Evolutionary conservation across 2,797 vertebrate species (phyloP), one percentile per base, ranked within the genome.

Genomic region (Sternarchorhynchus goeldii): DNA sequence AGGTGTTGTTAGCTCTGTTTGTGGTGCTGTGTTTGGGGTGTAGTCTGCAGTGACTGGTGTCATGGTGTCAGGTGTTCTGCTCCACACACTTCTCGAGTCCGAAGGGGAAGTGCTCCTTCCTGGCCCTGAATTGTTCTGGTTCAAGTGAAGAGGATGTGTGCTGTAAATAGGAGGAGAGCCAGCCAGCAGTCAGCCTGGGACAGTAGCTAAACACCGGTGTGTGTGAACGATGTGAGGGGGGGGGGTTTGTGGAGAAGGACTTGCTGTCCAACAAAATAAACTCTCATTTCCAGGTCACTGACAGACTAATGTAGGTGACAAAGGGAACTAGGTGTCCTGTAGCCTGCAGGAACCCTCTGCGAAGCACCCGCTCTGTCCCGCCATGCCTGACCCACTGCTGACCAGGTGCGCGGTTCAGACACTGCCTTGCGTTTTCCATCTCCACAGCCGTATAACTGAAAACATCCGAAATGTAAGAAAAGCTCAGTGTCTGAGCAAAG

Each of bases 141-240:
- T 90, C 90, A 88, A 89, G 86, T 90, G 90, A 91, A 91, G 91
- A 77, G 89, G 88, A 92, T 88, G 88, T 78, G 76, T 84, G 60
- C 20, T 63, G 75, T 90, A 92, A 92, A 91, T 87, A 92, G 60
- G 84, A 59, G 68, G 83, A 83, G 82, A 71, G 77, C 55, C 32
- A 73, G 71, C 69, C 58, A 77, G 78, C n/a, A 39, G 68, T 56
- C 72, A 86, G 85, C 85, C 84, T 86, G 86, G 88, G 86, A 88
- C 82, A 85, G 87, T 88, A 87, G 87, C 82, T 89, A 85, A 88
- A 14, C 8, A 1, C 10, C 45, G 45, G 45, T 14, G 45, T 14
- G 45, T 12, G 45, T 50, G 45, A 12, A 14, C 10, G 45, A 12
- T 0, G 45, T 90, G 82, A 81, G 86, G 62, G 81, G 80, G 7